A percentile compares a stretch with the other conserved stretches of the same genome.
Evolutionary conservation across 2,888 invertebrate genomes (phyloP).

Genomic region (Sabatieria punctata): DNA sequence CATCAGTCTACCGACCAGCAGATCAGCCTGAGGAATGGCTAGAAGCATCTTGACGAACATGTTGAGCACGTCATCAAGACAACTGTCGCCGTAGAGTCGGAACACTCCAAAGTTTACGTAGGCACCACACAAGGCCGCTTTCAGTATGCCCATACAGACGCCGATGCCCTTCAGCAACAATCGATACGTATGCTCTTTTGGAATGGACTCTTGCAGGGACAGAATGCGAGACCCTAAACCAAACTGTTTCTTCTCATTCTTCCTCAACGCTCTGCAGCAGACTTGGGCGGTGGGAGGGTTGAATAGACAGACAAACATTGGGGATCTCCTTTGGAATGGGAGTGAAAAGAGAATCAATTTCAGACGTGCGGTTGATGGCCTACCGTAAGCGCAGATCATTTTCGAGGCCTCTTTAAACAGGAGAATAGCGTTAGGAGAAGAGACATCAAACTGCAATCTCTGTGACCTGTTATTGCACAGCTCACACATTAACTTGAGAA

Average conservation of each 20-base stretch:
- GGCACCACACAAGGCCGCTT: conserved; percentile 82
- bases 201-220: conserved; percentile 61
- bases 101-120: conserved; percentile 98
- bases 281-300: too few relatives aligned
- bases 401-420: conserved; percentile 89
- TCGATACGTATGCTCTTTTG: conserved; percentile 80
- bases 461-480: conserved; percentile 91
- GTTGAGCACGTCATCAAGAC: conserved; percentile 81
- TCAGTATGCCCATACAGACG: conserved; percentile 85
- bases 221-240: conserved; percentile 61
- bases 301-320: too few relatives aligned
- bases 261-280: background rate
- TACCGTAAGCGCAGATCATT: conserved; percentile 86
- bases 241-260: background rate
- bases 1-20: conserved; percentile 54
- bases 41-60: conserved; percentile 85
- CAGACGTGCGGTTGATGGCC: conserved; percentile 32
- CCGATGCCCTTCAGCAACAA: conserved; percentile 87
- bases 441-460: conserved; percentile 86
- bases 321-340: too few relatives aligned
- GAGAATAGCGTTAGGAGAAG: conserved; percentile 89
- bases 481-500: conserved; percentile 83
- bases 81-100: conserved; percentile 85
- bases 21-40: conserved; percentile 72
- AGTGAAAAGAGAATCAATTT: too few relatives aligned